phyloP scores from a whole-genome alignment of 2,113 vertebrate genomes.

The Carassius carassius region DNA sequence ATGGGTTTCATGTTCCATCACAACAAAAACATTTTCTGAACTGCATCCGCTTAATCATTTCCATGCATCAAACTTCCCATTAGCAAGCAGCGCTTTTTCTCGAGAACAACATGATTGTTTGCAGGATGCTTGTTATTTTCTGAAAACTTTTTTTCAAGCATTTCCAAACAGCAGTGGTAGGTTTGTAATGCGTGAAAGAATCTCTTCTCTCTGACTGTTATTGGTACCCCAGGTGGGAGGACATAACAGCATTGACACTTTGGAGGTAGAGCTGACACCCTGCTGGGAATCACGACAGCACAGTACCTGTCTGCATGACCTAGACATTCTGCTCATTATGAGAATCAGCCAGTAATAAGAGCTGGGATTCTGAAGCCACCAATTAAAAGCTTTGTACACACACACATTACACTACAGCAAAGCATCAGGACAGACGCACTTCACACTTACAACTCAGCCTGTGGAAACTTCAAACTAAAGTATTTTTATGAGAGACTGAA shows the following conservation, averaged over 20 bases:
- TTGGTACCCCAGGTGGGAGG: constrained; percentile 49
- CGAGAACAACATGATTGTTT: not conserved
- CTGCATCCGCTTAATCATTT: not conserved
- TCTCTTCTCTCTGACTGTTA: constrained; percentile 48
- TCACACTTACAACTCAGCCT: not conserved
- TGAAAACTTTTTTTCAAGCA: not conserved
- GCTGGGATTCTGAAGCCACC: constrained; percentile 31
- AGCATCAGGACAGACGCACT: not conserved
- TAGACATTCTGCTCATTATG: constrained; percentile 49
- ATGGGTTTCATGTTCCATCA: constrained; percentile 2
- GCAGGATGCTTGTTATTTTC: not conserved
- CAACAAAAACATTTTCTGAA: not conserved
- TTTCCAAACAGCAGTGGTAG: not conserved
- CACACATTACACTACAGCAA: not conserved
- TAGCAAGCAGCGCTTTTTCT: constrained; percentile 1
- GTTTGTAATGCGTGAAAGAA: not conserved
- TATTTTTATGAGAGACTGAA: not conserved
- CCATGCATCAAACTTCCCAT: constrained; percentile 8
- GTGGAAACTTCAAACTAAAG: not conserved
- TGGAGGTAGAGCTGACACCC: constrained; percentile 59
- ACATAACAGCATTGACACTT: constrained; percentile 59
- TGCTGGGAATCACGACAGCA: constrained; percentile 61
- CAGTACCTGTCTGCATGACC: constrained; percentile 63
- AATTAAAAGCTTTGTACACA: not conserved
- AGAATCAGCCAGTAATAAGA: constrained; percentile 31